phyloP scores from a whole-genome alignment of 1,140 invertebrate genomes.

The Drusus annulatus region DNA sequence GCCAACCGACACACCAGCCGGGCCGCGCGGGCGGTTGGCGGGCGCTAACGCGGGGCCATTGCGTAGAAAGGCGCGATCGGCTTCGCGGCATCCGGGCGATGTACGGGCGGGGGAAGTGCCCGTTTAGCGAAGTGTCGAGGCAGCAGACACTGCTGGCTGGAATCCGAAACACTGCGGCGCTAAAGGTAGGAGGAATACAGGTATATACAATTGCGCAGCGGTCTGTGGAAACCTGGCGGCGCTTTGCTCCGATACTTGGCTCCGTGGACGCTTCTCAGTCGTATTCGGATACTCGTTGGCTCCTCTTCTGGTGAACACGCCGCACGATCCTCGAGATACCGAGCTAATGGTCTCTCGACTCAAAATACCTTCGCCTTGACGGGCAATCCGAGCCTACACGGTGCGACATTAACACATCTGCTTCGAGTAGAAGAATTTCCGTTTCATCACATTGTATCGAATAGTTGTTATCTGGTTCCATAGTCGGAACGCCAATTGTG shows the following conservation, averaged over 20 bases:
- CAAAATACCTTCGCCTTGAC: too few relatives aligned
- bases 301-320: too few relatives aligned
- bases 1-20: conserved; percentile 37
- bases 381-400: neutral
- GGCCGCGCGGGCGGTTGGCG: neutral
- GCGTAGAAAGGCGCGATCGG: conserved; percentile 2
- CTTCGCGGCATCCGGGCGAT: too few relatives aligned
- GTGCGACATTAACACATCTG: neutral
- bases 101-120: neutral
- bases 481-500: conserved; percentile 3
- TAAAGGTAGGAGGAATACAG: conserved; percentile 4
- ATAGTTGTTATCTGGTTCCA: neutral
- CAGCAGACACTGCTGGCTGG: neutral
- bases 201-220: conserved; percentile 30
- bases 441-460: neutral
- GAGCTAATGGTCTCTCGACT: too few relatives aligned
- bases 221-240: conserved; percentile 30
- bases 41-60: neutral
- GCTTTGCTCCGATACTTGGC: conserved; percentile 11
- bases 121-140: conserved; percentile 3
- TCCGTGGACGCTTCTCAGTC: conserved; percentile 12
- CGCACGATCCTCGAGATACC: too few relatives aligned
- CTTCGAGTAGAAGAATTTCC: neutral
- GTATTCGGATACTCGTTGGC: conserved; percentile 16
- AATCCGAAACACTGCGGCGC: neutral